Evolutionary conservation across 2,888 invertebrate species (phyloP).

Genomic region (Pyrocoelia pectoralis): DNA sequence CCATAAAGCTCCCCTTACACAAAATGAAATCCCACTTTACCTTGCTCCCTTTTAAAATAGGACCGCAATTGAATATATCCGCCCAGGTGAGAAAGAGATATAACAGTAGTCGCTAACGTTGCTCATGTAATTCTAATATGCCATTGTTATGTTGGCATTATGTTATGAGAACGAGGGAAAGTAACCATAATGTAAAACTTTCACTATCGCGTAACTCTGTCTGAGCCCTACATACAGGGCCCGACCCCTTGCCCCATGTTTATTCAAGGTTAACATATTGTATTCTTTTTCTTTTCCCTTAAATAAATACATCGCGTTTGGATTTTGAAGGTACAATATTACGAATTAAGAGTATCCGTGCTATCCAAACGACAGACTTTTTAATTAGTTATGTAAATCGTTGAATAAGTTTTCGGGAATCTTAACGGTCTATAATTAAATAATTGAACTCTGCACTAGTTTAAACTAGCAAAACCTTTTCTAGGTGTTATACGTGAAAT

Average conservation of each 20-base stretch:
- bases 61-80: constrained; percentile 21
- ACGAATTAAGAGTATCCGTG: neutral
- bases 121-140: constrained; percentile 45
- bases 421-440: constrained; percentile 4
- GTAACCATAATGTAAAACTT: constrained; percentile 59
- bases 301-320: neutral
- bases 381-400: neutral
- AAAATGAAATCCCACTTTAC: constrained; percentile 4
- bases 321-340: neutral
- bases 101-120: constrained; percentile 23
- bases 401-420: neutral
- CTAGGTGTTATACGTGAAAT: neutral
- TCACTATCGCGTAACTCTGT: constrained; percentile 59
- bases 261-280: constrained; percentile 34
- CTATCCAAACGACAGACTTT: too few species aligned
- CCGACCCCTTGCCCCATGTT: constrained; percentile 28
- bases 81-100: constrained; percentile 29
- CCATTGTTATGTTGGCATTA: constrained; percentile 58
- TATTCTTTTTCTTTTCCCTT: constrained; percentile 1
- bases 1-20: constrained; percentile 15
- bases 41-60: constrained; percentile 15
- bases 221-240: constrained; percentile 37
- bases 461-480: neutral
- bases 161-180: constrained; percentile 59
- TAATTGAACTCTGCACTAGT: constrained; percentile 8